A percentile compares a stretch with the other conserved stretches of the same genome.
Evolutionary conservation across 1,140 invertebrate species (phyloP).

Genomic region (Oppia nitens): DNA sequence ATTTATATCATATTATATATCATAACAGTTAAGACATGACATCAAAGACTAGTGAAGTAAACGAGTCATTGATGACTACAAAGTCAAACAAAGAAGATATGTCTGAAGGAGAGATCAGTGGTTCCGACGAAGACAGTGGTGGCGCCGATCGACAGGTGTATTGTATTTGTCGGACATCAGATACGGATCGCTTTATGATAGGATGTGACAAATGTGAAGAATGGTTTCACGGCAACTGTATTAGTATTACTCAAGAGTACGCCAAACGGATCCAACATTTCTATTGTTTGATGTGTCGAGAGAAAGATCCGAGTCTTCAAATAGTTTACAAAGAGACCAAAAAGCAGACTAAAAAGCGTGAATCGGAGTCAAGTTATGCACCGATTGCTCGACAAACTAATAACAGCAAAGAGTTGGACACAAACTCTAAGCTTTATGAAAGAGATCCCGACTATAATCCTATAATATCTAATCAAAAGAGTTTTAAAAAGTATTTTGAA

Average conservation of each 20-base stretch:
- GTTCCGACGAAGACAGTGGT: slow-evolving; percentile 15
- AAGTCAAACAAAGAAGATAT: not conserved
- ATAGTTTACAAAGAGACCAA: slow-evolving; percentile 56
- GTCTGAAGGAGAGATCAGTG: not conserved
- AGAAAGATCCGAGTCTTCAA: slow-evolving; percentile 59
- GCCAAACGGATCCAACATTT: slow-evolving; percentile 84
- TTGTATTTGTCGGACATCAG: slow-evolving; percentile 81
- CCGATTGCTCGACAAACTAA: not conserved
- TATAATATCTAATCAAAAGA: not conserved
- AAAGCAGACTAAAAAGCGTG: slow-evolving; percentile 21
- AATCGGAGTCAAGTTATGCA: not conserved
- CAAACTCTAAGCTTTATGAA: slow-evolving; percentile 5
- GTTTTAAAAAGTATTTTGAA: not conserved
- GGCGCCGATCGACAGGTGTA: slow-evolving; percentile 50
- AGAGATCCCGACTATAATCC: slow-evolving; percentile 5
- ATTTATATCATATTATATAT: slow-evolving; percentile 1
- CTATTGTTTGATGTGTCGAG: slow-evolving; percentile 46
- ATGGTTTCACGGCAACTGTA: slow-evolving; percentile 97
- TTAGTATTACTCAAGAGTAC: slow-evolving; percentile 79
- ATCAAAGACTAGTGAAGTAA: not conserved
- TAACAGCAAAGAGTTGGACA: not conserved
- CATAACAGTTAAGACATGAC: slow-evolving; percentile 3
- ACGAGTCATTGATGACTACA: not conserved
- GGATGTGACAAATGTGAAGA: slow-evolving; percentile 93
- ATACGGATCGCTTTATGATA: slow-evolving; percentile 90